Percentiles rank a stretch among this genome's conserved stretches.
Conservation (phyloP, 1,140 invertebrate species). For the Lepidurus couesii region DNA sequence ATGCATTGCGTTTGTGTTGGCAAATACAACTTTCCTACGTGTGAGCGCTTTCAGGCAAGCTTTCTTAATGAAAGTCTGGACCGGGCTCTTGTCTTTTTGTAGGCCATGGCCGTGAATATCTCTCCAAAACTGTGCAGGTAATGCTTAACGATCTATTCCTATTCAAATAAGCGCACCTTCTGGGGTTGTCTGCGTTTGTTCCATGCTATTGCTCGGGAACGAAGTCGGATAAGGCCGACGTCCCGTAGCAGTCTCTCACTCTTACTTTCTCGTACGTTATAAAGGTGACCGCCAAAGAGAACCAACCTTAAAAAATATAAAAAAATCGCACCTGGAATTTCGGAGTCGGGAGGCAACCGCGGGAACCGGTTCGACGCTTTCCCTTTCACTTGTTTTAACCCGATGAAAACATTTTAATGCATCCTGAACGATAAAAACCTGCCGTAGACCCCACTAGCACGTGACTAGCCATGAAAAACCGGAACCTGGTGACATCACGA, state of each 20-base stretch:
- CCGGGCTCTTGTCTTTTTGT: not conserved
- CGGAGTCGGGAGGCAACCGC: not conserved
- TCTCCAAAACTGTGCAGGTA: not conserved
- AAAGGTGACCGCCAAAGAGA: not conserved
- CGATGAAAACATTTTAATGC: not conserved
- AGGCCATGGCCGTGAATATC: constrained; percentile 17
- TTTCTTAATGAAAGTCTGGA: constrained; percentile 10
- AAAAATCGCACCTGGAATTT: not conserved
- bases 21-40: not conserved
- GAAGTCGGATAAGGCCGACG: not conserved
- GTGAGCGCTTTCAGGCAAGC: not conserved
- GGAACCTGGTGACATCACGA: not conserved
- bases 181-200: not conserved
- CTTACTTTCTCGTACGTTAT: not conserved
- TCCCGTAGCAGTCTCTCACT: not conserved
- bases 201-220: not conserved
- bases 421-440: not conserved
- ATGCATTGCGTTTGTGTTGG: not conserved
- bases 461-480: not conserved
- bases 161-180: not conserved
- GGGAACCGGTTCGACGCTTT: not conserved
- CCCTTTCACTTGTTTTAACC: not conserved
- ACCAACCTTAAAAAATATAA: not conserved
- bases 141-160: not conserved
- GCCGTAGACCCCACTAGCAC: not conserved